Base-by-base conservation (phyloP, 2,113 vertebrate species). In the Saccopteryx leptura region DNA sequence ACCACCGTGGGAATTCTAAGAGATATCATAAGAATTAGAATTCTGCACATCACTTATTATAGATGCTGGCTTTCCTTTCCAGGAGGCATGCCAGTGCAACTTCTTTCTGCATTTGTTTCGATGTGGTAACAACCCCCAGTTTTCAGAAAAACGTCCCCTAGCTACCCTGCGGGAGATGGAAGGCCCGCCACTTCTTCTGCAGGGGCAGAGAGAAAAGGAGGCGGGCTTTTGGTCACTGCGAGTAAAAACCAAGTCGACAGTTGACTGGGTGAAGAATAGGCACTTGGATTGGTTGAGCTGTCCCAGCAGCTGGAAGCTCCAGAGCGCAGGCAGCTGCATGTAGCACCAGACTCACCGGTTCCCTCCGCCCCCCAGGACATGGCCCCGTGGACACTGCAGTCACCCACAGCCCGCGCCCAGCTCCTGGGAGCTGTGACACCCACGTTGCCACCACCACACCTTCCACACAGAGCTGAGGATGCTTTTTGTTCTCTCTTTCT, bases 21-120 rank as follows among this genome's bases (percentile, higher is more conserved):
- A 97, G 63, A 46, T 50, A 95, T 76, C 39, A 0, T 60, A n/a
- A 84, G 78, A 92, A 88, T 96, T 83, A 92, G 83, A 75, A 88
- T 39, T 50, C 56, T 33, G 48, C 80, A 56, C 66, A 23, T 10
- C 31, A 80, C 46, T 88, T 76, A 85, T 63, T 93, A 76, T 69
- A 83, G 72, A 56, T 91, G 60, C 63, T 81, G 66, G 78, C 48
- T 91, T 90, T 88, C 58, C 63, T 63, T 92, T 56, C 82, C 12
- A 76, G 60, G 78, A 60, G 80, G 56, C 23, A 71, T 88, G 92
- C 84, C 78, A 74, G 50, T 17, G 31, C 15, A 68, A 48, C 21
- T 90, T 96, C 78, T 82, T 66, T 90, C 81, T 94, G 71, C 11
- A 7, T 58, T 84, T 90, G 71, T 85, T 92, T 76, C 65, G 13